phyloP scores from a whole-genome alignment of 2,888 invertebrate species.

The Lysandra bellargus region DNA sequence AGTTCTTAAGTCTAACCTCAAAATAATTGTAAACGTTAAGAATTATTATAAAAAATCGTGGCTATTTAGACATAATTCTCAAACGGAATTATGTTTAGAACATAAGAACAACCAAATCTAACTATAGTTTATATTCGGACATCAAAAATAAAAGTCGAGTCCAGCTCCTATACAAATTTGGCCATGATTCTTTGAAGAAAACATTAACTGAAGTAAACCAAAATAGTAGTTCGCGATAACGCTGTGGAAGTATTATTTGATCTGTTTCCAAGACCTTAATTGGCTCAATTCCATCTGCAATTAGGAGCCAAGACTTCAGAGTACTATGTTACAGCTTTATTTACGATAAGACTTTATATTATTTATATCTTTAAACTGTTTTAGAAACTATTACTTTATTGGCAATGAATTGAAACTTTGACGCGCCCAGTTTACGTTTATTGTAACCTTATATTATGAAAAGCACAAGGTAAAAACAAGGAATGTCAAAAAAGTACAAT shows the following conservation, averaged over 20 bases:
- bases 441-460: conserved; percentile 17
- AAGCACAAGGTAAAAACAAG: too few relatives aligned
- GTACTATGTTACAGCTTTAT: conserved; percentile 53
- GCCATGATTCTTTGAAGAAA: too few relatives aligned
- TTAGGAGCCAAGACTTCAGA: conserved; percentile 71
- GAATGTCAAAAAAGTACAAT: too few relatives aligned
- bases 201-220: background rate
- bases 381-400: background rate
- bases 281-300: conserved; percentile 77
- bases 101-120: too few relatives aligned
- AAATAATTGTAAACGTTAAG: too few relatives aligned
- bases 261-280: conserved; percentile 50
- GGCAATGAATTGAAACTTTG: background rate
- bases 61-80: too few relatives aligned
- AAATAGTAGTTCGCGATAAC: background rate
- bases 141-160: too few relatives aligned
- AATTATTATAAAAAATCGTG: too few relatives aligned
- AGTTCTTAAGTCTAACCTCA: too few relatives aligned
- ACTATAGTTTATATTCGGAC: too few relatives aligned
- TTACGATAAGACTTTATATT: background rate
- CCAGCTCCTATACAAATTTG: too few relatives aligned
- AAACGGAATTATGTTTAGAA: too few relatives aligned
- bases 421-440: conserved; percentile 37
- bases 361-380: background rate
- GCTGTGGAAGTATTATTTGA: background rate